Percentiles rank a stretch among this genome's conserved stretches.
Conservation (phyloP, 2,888 invertebrate genomes). For the Schizaphis graminum region DNA sequence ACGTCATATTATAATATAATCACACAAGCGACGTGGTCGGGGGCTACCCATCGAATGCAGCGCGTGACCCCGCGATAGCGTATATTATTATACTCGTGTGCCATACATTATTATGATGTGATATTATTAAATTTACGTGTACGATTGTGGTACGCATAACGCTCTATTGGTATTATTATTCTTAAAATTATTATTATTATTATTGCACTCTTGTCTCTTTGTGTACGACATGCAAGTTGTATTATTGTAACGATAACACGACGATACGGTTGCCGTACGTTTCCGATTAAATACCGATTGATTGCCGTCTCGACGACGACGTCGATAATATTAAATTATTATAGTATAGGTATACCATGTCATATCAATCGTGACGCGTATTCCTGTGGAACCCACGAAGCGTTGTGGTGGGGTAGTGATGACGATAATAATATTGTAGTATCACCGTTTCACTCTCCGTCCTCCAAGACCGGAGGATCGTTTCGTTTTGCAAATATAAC, state of each 20-base stretch:
- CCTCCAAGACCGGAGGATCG: neutral
- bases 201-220: neutral
- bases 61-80: neutral
- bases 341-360: neutral
- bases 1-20: neutral
- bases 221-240: neutral
- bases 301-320: neutral
- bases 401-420: neutral
- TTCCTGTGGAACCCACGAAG: neutral
- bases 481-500: neutral
- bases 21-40: neutral
- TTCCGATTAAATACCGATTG: neutral
- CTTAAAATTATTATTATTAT: neutral
- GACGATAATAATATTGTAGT: neutral
- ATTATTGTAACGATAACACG: neutral
- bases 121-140: neutral
- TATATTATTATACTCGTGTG: neutral
- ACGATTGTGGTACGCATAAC: neutral
- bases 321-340: neutral
- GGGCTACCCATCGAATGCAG: neutral
- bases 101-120: too few relatives aligned
- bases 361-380: neutral
- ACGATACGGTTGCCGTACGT: neutral
- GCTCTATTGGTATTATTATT: neutral
- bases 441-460: neutral